Evolutionary conservation across 2,113 vertebrate species (phyloP).

Genomic region (Ochotona princeps): DNA sequence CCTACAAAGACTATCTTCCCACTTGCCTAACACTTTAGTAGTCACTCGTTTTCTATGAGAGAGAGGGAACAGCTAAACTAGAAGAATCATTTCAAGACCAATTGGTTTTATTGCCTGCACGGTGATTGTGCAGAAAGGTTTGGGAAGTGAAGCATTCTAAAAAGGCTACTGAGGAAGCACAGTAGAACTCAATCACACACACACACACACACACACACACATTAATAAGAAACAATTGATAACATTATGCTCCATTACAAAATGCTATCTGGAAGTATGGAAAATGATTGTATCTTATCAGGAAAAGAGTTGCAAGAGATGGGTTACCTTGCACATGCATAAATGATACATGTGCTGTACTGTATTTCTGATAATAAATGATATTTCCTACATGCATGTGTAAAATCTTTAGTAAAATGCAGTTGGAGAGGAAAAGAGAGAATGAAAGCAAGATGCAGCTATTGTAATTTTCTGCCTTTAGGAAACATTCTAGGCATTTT

Average conservation of each 20-base stretch:
- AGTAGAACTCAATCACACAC: conserved; percentile 50
- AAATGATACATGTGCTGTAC: background rate
- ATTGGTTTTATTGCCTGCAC: conserved; percentile 72
- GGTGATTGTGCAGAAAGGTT: conserved; percentile 70
- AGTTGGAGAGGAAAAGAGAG: background rate
- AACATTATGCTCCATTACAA: background rate
- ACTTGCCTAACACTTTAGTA: conserved; percentile 4
- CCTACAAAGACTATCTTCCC: conserved; percentile 1
- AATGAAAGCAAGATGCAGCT: background rate
- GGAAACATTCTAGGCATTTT: background rate
- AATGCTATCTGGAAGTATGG: background rate
- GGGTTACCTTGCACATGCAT: background rate
- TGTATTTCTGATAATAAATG: background rate
- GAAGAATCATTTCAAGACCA: conserved; percentile 78
- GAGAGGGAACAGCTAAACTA: background rate
- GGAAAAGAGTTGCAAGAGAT: background rate
- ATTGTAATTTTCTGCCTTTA: background rate
- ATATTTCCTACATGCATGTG: background rate
- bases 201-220: no score
- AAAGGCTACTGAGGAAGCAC: conserved; percentile 65
- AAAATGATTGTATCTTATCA: background rate
- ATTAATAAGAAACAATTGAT: conserved; percentile 67
- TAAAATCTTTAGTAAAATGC: background rate
- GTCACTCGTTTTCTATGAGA: conserved; percentile 28
- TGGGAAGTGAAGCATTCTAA: conserved; percentile 74